Conservation (phyloP, 2,113 vertebrate species). For the Amblyopsis rosae region DNA sequence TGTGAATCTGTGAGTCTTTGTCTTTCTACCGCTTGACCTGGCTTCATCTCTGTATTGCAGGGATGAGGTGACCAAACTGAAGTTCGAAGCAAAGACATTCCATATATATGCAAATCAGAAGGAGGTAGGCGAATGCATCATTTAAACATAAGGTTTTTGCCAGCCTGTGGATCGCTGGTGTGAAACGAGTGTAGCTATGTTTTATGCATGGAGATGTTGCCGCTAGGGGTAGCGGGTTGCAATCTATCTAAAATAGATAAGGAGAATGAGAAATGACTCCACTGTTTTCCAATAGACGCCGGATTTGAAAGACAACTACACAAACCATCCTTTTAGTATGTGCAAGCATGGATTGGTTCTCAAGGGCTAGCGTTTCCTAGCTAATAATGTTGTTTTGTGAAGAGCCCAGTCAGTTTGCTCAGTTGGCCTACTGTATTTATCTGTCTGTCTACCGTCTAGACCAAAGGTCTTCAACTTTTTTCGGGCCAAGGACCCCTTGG, state of each 20-base stretch:
- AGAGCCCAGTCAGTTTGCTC: not conserved
- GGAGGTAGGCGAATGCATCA: slow-evolving; percentile 83
- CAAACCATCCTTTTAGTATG: too few species aligned
- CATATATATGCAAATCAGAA: slow-evolving; percentile 96
- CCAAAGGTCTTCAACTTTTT: too few species aligned
- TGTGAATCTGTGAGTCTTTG: not conserved
- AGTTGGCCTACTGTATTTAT: too few species aligned
- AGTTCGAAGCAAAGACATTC: slow-evolving; percentile 99
- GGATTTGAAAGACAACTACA: not conserved
- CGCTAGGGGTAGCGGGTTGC: not conserved
- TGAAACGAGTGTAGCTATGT: slow-evolving; percentile 11
- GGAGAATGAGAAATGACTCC: not conserved
- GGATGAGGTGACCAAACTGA: slow-evolving; percentile 98
- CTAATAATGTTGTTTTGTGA: not conserved
- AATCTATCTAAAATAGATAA: slow-evolving; percentile 9
- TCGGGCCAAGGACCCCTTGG: too few species aligned
- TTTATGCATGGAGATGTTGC: slow-evolving; percentile 39
- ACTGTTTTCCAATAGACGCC: not conserved
- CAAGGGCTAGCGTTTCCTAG: not conserved
- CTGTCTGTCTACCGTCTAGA: not conserved
- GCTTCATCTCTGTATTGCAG: slow-evolving; percentile 65
- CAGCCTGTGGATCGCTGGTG: slow-evolving; percentile 12
- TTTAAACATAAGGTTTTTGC: slow-evolving; percentile 18
- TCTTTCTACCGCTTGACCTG: slow-evolving; percentile 10
- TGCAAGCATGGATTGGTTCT: not conserved